A percentile compares a stretch with the other conserved stretches of the same genome.
phyloP scores from a whole-genome alignment of 2,113 vertebrate genomes.

The Pipa parva region DNA sequence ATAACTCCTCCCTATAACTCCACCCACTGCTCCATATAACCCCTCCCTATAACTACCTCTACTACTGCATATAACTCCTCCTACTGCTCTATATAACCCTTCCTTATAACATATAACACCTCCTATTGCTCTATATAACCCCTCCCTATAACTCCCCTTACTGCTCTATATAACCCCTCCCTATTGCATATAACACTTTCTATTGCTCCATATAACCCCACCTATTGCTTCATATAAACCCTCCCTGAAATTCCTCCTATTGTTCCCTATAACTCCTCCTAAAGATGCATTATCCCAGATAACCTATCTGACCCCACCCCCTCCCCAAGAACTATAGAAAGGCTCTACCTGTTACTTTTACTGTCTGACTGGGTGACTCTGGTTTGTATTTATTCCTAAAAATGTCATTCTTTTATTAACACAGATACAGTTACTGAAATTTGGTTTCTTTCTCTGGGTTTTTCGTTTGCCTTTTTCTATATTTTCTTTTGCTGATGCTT shows the following conservation, averaged over 20 bases:
- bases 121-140: not conserved
- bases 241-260: not conserved
- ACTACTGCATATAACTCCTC: constrained; percentile 3
- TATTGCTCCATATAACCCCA: not conserved
- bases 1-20: not conserved
- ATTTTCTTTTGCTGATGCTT: constrained; percentile 2
- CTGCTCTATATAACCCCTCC: not conserved
- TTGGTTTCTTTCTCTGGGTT: not conserved
- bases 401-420: not conserved
- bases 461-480: not conserved
- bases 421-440: not conserved
- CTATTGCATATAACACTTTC: not conserved
- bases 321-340: too few species aligned
- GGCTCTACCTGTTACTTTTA: not conserved
- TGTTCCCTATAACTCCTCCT: not conserved
- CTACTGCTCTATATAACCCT: not conserved
- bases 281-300: not conserved
- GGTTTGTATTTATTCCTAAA: not conserved
- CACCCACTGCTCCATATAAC: not conserved
- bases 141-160: not conserved
- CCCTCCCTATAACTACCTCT: not conserved
- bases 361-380: not conserved
- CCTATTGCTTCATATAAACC: constrained; percentile 1
- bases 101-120: not conserved
- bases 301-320: not conserved